A percentile compares a stretch with the other conserved stretches of the same genome.
Evolutionary conservation across 2,113 vertebrate genomes (phyloP).

Genomic region (Sebastes fasciatus): DNA sequence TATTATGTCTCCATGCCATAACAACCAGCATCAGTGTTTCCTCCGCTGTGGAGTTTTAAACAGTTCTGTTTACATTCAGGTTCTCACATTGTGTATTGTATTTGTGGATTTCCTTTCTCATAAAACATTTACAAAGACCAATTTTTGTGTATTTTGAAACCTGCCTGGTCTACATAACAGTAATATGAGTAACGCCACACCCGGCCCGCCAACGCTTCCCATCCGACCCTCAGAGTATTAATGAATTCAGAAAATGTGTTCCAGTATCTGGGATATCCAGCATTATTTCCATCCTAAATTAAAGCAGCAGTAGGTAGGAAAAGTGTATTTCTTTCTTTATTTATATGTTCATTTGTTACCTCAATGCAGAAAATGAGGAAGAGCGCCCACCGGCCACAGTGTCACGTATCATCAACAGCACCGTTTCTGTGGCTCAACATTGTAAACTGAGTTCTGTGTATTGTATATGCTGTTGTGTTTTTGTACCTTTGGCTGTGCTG

Average conservation of each 20-base stretch:
- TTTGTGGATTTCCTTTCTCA: neutral
- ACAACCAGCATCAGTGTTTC: neutral
- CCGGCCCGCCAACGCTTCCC: no score
- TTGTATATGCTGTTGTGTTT: neutral
- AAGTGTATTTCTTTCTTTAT: no score
- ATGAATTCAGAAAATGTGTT: no score
- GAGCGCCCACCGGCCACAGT: no score
- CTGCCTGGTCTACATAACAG: no score
- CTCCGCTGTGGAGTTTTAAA: neutral
- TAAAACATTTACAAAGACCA: neutral
- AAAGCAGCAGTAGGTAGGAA: no score
- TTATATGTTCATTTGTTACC: no score
- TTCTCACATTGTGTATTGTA: neutral
- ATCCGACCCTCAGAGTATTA: no score
- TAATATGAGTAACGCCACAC: no score
- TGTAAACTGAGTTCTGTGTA: neutral
- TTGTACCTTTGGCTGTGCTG: conserved; percentile 88
- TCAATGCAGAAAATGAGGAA: no score
- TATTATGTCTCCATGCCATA: neutral
- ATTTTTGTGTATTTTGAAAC: neutral
- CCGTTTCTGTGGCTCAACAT: neutral
- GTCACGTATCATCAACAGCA: neutral
- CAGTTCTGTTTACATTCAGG: neutral
- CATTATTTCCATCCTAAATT: no score
- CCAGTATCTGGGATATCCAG: no score